A percentile compares a stretch with the other conserved stretches of the same genome.
Conservation (phyloP, 2,113 vertebrate species). For the Silurus meridionalis region DNA sequence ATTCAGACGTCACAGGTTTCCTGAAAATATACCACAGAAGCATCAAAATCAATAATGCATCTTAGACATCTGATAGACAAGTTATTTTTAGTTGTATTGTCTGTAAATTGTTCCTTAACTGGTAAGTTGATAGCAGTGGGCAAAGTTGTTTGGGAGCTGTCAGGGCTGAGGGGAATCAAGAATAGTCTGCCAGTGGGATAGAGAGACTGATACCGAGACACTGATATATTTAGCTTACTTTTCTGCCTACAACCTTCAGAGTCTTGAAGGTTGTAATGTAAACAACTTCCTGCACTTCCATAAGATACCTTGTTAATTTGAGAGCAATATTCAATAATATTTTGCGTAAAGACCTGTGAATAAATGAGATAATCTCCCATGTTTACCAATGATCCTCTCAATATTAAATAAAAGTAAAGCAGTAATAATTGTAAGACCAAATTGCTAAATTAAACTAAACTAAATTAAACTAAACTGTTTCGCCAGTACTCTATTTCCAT, state of each 20-base stretch:
- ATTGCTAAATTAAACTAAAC: neutral
- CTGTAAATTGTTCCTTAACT: conserved; percentile 1
- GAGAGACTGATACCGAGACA: neutral
- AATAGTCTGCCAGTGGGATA: no score
- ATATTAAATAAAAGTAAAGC: neutral
- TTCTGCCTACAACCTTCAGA: neutral
- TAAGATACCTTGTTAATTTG: neutral
- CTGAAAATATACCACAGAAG: neutral
- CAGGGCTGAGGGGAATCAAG: neutral
- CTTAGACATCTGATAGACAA: neutral
- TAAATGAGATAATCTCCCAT: neutral
- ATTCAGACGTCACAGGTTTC: neutral
- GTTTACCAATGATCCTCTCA: neutral
- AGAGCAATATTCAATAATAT: neutral
- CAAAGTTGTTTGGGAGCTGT: neutral
- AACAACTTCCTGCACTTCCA: neutral
- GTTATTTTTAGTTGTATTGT: conserved; percentile 2
- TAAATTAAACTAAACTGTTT: neutral
- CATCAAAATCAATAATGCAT: neutral
- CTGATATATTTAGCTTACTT: neutral
- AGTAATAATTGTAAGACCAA: neutral
- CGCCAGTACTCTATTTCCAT: neutral
- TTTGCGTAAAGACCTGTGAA: neutral
- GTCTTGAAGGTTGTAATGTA: neutral
- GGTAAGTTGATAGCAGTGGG: neutral